Percentiles rank a stretch among this genome's conserved stretches.
phyloP scores from a whole-genome alignment of 2,113 vertebrate species.

The Notothenia rossii region DNA sequence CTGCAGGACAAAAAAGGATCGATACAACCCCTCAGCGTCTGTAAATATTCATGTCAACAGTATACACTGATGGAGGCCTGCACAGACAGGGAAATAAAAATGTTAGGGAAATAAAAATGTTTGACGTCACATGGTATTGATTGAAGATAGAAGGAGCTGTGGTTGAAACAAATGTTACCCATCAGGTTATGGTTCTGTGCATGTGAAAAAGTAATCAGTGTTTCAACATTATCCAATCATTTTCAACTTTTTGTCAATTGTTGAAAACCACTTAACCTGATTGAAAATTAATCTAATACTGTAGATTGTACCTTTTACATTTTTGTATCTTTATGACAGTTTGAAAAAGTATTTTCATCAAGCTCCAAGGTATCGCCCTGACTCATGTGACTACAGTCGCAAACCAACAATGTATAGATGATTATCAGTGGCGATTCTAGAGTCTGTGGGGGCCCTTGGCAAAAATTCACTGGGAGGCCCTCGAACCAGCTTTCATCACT shows the following conservation, averaged over 20 bases:
- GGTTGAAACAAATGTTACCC: neutral
- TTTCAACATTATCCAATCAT: neutral
- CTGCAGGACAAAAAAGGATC: conserved; percentile 31
- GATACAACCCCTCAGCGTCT: conserved; percentile 10
- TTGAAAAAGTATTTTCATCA: too few relatives aligned
- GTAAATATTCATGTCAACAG: conserved; percentile 41
- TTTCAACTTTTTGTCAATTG: neutral
- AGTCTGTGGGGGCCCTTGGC: too few relatives aligned
- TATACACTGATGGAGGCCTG: conserved; percentile 17
- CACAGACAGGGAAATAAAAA: neutral
- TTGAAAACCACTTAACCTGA: too few relatives aligned
- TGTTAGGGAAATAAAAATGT: neutral
- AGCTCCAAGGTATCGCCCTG: too few relatives aligned
- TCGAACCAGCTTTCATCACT: too few relatives aligned
- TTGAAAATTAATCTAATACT: neutral
- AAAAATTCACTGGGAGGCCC: too few relatives aligned
- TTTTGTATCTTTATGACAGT: neutral
- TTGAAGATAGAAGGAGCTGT: neutral
- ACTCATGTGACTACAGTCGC: neutral
- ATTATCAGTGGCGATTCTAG: too few relatives aligned
- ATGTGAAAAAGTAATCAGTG: neutral
- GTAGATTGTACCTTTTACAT: neutral
- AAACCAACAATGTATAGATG: neutral
- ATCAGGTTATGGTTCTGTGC: neutral
- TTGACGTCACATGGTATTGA: neutral